Conservation (phyloP, 2,797 vertebrate species). For the Pipistrellus kuhlii region DNA sequence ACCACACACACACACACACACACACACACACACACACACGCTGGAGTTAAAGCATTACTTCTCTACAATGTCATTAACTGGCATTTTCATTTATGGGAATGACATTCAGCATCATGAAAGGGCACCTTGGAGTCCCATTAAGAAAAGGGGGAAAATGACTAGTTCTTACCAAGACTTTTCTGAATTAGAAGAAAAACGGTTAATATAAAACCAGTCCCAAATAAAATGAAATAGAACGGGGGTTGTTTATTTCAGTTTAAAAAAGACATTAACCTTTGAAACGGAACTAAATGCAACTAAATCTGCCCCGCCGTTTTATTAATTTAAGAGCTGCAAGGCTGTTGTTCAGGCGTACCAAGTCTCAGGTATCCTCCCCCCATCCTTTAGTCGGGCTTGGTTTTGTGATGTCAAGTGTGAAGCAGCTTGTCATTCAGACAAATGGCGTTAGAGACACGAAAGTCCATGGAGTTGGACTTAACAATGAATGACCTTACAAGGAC, state of each 20-base stretch:
- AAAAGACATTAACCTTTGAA: not conserved
- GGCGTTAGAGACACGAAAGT: not conserved
- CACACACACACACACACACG: constrained; percentile 70
- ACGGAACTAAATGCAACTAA: not conserved
- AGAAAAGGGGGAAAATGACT: not conserved
- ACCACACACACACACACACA: not conserved
- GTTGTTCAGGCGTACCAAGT: not conserved
- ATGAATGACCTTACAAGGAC: not conserved
- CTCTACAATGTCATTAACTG: constrained; percentile 85
- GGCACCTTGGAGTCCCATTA: constrained; percentile 7
- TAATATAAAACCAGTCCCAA: not conserved
- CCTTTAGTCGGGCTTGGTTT: not conserved
- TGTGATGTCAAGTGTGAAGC: not conserved
- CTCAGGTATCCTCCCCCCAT: not conserved
- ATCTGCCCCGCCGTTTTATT: not conserved
- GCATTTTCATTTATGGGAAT: constrained; percentile 73
- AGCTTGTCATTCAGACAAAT: not conserved
- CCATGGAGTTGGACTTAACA: not conserved
- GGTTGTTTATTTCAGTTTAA: not conserved
- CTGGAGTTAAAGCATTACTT: constrained; percentile 86
- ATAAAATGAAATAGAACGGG: not conserved
- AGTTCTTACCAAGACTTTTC: not conserved
- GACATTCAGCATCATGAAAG: constrained; percentile 70
- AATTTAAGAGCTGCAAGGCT: not conserved
- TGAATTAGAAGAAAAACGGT: constrained; percentile 19